Base-by-base conservation (phyloP, 2,888 invertebrate genomes). In the Nemotelus pantherinus region DNA sequence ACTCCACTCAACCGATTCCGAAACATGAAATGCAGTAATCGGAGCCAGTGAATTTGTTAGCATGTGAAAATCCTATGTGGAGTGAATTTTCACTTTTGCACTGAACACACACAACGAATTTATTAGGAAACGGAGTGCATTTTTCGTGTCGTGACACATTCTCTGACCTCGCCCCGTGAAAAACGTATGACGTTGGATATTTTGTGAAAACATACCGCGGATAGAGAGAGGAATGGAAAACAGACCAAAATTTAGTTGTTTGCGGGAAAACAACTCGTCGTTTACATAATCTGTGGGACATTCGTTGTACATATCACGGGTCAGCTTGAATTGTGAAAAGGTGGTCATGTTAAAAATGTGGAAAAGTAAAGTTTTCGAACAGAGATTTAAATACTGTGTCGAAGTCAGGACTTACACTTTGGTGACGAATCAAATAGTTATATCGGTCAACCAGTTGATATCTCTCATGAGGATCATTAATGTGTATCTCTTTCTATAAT, bases 181-280 rank as follows among this genome's bases (percentile, higher is more conserved):
- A 60, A 60, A 41, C 60, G 41, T 41, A 60, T 25, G 25, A 25
- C 25, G 25, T 25, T 25, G 25, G 25, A 25, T 25, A 25, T 25
- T 25, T 25, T 25, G 1, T 25, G 25, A 25, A 25, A 25, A 25
- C 25, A n/a, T n/a, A 25, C 25, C 25, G 25, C 25, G 25, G 25
- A 25, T 1, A 25, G 25, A 25, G 25, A 25, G 25, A 25, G 25
- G 25, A 43, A 63, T 70, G 70, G 53, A 25, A 50, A 70, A 70
- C 70, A 70, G 55, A 53, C 70, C 70, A 43, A 70, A 39, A 70
- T 70, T 41, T 3, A 70, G 47, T 70, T 70, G 53, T 70, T 67
- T 70, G 70, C 43, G 70, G 70, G 55, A 43, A 41, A 53, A 55
- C 55, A 41, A 39, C 9, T 70, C 5, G 53, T 53, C 70, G 10